Conservation (phyloP, 1,140 invertebrate species). For the Drosophila novamexicana region DNA sequence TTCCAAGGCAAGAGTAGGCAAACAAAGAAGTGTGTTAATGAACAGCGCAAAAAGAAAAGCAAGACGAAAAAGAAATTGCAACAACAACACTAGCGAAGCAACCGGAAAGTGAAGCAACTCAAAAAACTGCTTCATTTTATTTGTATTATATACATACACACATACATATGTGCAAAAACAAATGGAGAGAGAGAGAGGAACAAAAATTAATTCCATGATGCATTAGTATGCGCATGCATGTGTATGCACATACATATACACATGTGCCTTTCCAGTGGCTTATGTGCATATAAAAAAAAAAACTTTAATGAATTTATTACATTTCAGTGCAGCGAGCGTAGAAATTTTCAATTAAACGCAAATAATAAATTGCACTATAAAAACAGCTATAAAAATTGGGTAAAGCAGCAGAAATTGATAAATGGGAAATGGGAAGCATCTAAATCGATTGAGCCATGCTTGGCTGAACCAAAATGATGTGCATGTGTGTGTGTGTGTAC, state of each 20-base stretch:
- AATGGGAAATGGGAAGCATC: slow-evolving; percentile 34
- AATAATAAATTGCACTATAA: slow-evolving; percentile 23
- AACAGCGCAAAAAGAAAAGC: slow-evolving; percentile 48
- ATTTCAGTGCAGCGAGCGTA: slow-evolving; percentile 19
- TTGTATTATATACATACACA: neutral
- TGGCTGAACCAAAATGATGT: slow-evolving; percentile 4
- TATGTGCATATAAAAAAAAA: slow-evolving; percentile 7
- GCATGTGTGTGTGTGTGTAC: slow-evolving; percentile 1
- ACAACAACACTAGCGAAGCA: slow-evolving; percentile 32
- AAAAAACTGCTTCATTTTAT: slow-evolving; percentile 41
- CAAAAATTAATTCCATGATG: neutral
- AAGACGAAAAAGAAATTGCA: slow-evolving; percentile 45
- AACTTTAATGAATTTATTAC: slow-evolving; percentile 33
- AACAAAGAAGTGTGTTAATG: slow-evolving; percentile 71
- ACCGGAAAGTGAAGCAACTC: slow-evolving; percentile 65
- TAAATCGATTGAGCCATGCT: slow-evolving; percentile 25
- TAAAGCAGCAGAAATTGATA: slow-evolving; percentile 24
- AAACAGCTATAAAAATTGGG: slow-evolving; percentile 25
- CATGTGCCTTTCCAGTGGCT: slow-evolving; percentile 3
- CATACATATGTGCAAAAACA: slow-evolving; percentile 3
- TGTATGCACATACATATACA: too few relatives aligned
- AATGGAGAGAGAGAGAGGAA: neutral
- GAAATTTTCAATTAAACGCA: slow-evolving; percentile 42
- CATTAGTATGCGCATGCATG: neutral
- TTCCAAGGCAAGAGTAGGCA: slow-evolving; percentile 4